phyloP scores from a whole-genome alignment of 2,888 invertebrate genomes.

The Spatulosminthurus flaviceps region DNA sequence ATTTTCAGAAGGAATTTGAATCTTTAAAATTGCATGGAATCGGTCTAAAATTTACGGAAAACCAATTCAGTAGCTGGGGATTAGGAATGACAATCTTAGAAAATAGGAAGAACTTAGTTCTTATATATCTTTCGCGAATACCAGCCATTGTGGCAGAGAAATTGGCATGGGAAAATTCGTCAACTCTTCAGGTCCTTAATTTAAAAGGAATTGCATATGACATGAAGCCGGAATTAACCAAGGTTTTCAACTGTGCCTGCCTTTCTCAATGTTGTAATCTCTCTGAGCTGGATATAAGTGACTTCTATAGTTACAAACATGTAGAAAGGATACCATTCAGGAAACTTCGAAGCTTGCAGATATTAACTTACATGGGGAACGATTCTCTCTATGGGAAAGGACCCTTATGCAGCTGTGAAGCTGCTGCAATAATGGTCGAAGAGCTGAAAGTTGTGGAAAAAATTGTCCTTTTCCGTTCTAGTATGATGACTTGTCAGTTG shows the following conservation, averaged over 20 bases:
- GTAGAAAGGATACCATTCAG: constrained; percentile 5
- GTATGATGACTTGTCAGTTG: constrained; percentile 34
- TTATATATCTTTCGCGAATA: not conserved
- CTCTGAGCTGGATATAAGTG: not conserved
- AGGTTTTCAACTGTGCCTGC: constrained; percentile 22
- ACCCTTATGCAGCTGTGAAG: constrained; percentile 20
- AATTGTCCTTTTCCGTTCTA: constrained; percentile 22
- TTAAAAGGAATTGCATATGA: constrained; percentile 3
- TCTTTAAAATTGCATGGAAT: not conserved
- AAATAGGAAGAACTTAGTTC: not conserved
- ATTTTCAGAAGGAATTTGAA: constrained; percentile 18
- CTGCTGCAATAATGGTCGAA: not conserved
- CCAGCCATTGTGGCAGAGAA: constrained; percentile 26
- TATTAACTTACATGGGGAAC: constrained; percentile 27
- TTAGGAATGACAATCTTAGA: constrained; percentile 29
- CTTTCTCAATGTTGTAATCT: not conserved
- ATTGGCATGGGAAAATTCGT: constrained; percentile 23
- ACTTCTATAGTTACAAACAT: constrained; percentile 19
- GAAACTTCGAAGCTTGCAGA: not conserved
- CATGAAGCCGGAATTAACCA: not conserved
- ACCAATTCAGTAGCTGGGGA: constrained; percentile 33
- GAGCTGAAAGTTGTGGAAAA: constrained; percentile 11
- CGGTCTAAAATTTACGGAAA: not conserved
- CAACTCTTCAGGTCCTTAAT: not conserved
- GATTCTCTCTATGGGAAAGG: constrained; percentile 7